Evolutionary conservation across 2,113 vertebrate species (phyloP).

Genomic region (Marmota monax): DNA sequence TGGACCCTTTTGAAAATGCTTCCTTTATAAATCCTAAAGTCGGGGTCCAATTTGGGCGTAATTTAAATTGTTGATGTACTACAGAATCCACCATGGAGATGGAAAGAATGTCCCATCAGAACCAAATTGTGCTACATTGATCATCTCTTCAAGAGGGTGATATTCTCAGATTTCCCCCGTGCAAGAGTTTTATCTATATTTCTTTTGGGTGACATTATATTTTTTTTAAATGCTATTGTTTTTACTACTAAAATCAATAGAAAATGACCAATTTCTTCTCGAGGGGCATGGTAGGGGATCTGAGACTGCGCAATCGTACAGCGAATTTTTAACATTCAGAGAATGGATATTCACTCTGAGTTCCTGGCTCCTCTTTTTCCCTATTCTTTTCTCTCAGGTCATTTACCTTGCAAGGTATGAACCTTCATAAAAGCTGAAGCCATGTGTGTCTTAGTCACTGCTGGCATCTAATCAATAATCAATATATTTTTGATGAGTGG

Average conservation of each 20-base stretch:
- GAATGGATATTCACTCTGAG: not conserved
- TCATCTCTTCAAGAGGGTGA: slow-evolving; percentile 33
- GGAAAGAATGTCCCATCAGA: slow-evolving; percentile 33
- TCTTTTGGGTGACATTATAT: slow-evolving; percentile 10
- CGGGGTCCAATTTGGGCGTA: slow-evolving; percentile 39
- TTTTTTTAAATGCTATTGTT: slow-evolving; percentile 39
- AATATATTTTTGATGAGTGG: not conserved
- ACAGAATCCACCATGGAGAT: not conserved
- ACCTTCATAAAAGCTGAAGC: not conserved
- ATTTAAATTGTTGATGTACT: slow-evolving; percentile 61
- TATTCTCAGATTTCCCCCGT: not conserved
- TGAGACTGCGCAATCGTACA: not conserved
- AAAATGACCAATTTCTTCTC: not conserved
- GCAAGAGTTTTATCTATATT: slow-evolving; percentile 1
- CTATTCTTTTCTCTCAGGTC: slow-evolving; percentile 10
- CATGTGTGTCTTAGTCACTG: not conserved
- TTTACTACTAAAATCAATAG: slow-evolving; percentile 31
- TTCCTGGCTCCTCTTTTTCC: not conserved
- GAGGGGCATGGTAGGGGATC: not conserved
- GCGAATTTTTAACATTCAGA: slow-evolving; percentile 30
- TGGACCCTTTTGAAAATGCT: slow-evolving; percentile 63
- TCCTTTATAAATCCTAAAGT: slow-evolving; percentile 66
- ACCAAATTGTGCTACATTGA: not conserved
- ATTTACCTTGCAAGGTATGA: not conserved
- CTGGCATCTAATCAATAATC: not conserved